Conservation (phyloP, 2,113 vertebrate genomes). For the Anguilla japonica region DNA sequence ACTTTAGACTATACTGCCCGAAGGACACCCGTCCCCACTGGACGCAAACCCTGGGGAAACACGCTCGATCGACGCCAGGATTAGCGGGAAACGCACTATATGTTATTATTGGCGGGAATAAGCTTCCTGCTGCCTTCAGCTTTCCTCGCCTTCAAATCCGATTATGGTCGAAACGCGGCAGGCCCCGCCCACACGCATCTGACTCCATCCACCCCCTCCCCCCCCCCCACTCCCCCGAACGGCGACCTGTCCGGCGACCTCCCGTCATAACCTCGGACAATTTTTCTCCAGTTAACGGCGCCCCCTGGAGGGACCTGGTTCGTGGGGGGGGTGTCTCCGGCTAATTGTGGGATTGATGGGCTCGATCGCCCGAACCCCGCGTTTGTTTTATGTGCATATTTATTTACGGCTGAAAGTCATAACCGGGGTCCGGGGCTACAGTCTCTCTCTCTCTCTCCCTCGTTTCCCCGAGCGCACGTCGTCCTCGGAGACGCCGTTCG, state of each 20-base stretch:
- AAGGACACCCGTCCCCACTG: constrained; percentile 55
- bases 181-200: constrained; percentile 14
- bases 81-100: constrained; percentile 40
- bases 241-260: constrained; percentile 49
- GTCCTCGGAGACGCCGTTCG: neutral
- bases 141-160: constrained; percentile 59
- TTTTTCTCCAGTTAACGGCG: constrained; percentile 59
- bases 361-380: neutral
- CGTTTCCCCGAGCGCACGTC: neutral
- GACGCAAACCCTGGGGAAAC: constrained; percentile 49
- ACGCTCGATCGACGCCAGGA: constrained; percentile 66
- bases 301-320: constrained; percentile 47
- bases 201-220: constrained; percentile 7
- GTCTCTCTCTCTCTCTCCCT: neutral
- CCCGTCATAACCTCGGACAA: constrained; percentile 57
- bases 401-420: neutral
- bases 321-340: neutral
- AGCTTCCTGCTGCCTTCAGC: constrained; percentile 63
- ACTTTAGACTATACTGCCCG: constrained; percentile 35
- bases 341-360: neutral
- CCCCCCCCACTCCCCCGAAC: too few relatives aligned
- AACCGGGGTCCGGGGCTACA: neutral
- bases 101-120: constrained; percentile 38
- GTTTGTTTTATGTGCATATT: constrained; percentile 2
- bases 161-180: constrained; percentile 61